Evolutionary conservation across 1,140 invertebrate genomes (phyloP), one percentile per base, ranked within the genome.

Genomic region (Drosophila lacertosa): DNA sequence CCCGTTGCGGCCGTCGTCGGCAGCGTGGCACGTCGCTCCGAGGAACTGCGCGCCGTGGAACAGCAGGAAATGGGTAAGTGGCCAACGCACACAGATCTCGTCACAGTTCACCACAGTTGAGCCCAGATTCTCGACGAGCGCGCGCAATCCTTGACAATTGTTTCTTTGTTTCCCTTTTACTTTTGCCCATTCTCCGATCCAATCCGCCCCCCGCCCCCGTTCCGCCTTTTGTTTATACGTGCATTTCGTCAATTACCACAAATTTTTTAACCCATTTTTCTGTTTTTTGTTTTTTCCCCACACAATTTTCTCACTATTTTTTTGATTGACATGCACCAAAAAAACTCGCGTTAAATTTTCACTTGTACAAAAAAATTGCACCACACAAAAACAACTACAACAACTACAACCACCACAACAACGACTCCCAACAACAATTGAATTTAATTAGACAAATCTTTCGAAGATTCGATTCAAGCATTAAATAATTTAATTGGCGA

Each of bases 401-500:
- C 50, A 64, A 82, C 69, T 53, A 58, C 45, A 57, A 77, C 67
- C 53, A 77, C 39, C 45, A 66, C 63, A 57, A 29, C 7, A 29
- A 29, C 26, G 26, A 0, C 26, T 29, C 26, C 26, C 26, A 29
- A 29, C 26, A 29, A 29, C 5, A 29, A 29, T 70, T 72, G 50
- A 60, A 72, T 79, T n/a, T n/a, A 81, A 70, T 78, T 73, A 91
- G 90, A 91, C 79, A 89, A 91, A 84, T 88, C 89, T 83, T 91
- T 91, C 72, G 90, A 91, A 89, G 89, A 91, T 70, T 91, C 89
- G 66, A 91, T 91, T 73, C 89, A 91, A 90, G 91, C 90, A 74
- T 65, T 91, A 82, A 91, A 91, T 77, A 91, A 91, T 91, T 80
- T 91, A 83, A 91, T 91, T 91, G 91, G 91, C 79, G 91, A 91